phyloP scores from a whole-genome alignment of 2,797 vertebrate species.

The Melopsittacus undulatus region DNA sequence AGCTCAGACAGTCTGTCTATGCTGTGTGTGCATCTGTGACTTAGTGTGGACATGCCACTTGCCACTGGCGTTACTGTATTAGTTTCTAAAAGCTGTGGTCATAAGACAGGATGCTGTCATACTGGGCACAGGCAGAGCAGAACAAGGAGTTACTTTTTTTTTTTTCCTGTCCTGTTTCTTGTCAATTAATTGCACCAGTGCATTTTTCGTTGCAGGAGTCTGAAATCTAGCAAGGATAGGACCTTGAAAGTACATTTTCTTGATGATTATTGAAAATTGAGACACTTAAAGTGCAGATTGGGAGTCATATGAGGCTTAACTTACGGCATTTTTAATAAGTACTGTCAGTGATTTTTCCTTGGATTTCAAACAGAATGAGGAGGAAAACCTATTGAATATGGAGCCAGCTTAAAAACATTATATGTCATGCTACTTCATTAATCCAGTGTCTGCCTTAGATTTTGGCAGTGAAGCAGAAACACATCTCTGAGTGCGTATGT shows the following conservation, averaged over 20 bases:
- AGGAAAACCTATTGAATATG: neutral
- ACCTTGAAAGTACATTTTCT: neutral
- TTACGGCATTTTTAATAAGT: neutral
- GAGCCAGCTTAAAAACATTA: neutral
- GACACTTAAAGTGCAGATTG: neutral
- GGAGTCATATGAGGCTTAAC: neutral
- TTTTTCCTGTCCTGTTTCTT: neutral
- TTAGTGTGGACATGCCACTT: neutral
- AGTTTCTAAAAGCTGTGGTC: neutral
- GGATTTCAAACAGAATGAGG: neutral
- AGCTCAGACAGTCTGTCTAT: neutral
- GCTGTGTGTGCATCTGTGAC: neutral
- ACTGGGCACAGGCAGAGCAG: neutral
- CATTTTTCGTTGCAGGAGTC: neutral
- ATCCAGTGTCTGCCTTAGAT: neutral
- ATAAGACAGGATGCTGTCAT: neutral
- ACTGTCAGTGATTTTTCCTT: neutral
- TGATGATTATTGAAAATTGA: neutral
- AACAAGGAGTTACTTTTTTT: neutral
- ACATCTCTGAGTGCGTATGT: neutral
- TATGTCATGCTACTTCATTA: neutral
- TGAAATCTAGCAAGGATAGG: neutral
- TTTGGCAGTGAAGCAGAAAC: neutral
- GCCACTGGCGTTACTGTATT: neutral
- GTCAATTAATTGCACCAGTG: neutral